Conservation (phyloP, 2,797 vertebrate genomes). For the Neomorphus geoffroyi region DNA sequence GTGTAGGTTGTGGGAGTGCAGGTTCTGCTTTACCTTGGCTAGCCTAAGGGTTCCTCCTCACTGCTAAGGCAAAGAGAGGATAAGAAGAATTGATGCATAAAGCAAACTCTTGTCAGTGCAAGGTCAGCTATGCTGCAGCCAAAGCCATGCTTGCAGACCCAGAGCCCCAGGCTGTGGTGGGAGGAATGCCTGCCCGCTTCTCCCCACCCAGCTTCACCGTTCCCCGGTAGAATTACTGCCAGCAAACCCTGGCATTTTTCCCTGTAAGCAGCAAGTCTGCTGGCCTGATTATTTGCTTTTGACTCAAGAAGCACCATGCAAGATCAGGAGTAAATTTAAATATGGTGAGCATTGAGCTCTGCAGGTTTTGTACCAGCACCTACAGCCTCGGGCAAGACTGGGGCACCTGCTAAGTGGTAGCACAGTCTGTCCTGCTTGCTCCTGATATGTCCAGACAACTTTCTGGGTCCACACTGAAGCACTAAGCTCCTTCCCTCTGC, state of each 20-base stretch:
- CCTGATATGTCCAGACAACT: no score
- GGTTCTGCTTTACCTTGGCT: neutral
- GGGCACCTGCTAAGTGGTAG: rapidly evolving
- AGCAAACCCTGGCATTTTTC: neutral
- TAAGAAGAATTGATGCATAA: neutral
- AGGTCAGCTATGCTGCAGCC: neutral
- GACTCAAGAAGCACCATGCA: rapidly evolving
- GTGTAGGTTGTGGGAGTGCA: neutral
- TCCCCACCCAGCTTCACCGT: neutral
- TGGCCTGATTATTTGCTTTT: neutral
- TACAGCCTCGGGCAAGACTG: neutral
- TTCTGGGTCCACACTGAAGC: neutral
- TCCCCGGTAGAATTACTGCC: neutral
- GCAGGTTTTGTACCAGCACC: neutral
- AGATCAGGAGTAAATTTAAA: neutral
- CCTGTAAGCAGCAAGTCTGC: neutral
- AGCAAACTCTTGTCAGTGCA: neutral
- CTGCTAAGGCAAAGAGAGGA: neutral
- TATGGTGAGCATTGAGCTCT: neutral
- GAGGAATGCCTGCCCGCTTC: neutral
- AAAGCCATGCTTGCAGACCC: neutral
- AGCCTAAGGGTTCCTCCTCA: neutral
- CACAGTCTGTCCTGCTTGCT: neutral
- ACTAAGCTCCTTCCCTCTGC: neutral
- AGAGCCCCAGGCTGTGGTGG: neutral